A percentile compares a stretch with the other conserved stretches of the same genome.
phyloP scores from a whole-genome alignment of 2,797 vertebrate genomes.

The Forpus xanthops region DNA sequence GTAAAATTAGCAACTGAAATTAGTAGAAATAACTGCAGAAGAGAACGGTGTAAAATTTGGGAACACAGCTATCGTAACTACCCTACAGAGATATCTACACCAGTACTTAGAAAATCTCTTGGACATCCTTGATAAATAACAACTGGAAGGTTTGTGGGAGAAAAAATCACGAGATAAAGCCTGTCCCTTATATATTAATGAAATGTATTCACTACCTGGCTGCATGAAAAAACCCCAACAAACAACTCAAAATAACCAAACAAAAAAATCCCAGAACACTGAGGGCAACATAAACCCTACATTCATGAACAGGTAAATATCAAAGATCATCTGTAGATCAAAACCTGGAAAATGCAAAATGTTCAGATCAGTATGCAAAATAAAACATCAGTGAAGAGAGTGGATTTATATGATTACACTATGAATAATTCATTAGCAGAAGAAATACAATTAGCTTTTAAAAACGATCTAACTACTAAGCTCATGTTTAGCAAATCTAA shows the following conservation, averaged over 20 bases:
- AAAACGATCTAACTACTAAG: slow-evolving; percentile 43
- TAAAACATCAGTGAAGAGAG: slow-evolving; percentile 55
- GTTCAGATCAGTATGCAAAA: slow-evolving; percentile 73
- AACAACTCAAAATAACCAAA: not conserved
- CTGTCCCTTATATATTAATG: slow-evolving; percentile 1
- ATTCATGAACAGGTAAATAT: slow-evolving; percentile 53
- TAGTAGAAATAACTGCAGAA: not conserved
- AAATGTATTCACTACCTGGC: slow-evolving; percentile 18
- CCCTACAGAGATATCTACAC: not conserved
- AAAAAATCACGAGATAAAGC: slow-evolving; percentile 18
- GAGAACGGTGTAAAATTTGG: not conserved
- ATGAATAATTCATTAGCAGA: slow-evolving; percentile 74
- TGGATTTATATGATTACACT: slow-evolving; percentile 68
- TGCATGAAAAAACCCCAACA: not conserved
- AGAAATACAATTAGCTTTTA: slow-evolving; percentile 72
- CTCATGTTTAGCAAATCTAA: slow-evolving; percentile 59
- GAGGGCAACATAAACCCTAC: slow-evolving; percentile 39
- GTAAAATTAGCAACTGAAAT: not conserved
- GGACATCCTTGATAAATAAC: not conserved
- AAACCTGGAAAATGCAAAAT: slow-evolving; percentile 70
- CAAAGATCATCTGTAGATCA: slow-evolving; percentile 65
- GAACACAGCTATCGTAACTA: not conserved
- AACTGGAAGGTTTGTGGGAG: slow-evolving; percentile 15
- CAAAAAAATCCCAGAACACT: not conserved
- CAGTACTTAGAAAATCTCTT: not conserved